Evolutionary conservation across 2,888 invertebrate species (phyloP).

Genomic region (Tetragonisca angustula): DNA sequence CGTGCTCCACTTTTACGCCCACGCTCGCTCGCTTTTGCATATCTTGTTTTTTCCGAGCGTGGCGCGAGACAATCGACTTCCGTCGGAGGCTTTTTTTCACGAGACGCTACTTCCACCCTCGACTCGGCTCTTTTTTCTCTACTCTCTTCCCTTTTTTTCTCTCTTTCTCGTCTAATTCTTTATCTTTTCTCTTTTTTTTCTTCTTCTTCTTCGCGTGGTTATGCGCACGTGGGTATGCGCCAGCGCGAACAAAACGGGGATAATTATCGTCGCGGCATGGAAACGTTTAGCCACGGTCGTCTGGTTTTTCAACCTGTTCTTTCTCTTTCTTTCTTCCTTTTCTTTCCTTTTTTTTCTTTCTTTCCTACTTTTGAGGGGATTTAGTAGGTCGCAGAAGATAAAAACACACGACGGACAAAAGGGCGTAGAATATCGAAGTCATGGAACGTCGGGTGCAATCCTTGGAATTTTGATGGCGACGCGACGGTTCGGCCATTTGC

Average conservation of each 20-base stretch:
- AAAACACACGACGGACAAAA: not conserved
- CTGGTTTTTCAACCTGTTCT: not conserved
- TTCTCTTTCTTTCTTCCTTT: not conserved
- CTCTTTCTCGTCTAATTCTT: not conserved
- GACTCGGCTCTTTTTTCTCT: not conserved
- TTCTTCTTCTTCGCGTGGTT: too few species aligned
- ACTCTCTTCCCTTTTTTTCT: too few species aligned
- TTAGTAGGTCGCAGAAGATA: not conserved
- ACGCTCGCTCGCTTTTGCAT: conserved; percentile 9
- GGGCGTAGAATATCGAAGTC: not conserved
- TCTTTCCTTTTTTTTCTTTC: too few species aligned
- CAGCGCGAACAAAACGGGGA: conserved; percentile 27
- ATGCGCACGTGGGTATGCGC: not conserved
- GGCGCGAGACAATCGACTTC: conserved; percentile 48
- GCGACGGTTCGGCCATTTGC: not conserved
- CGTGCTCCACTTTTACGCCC: conserved; percentile 2
- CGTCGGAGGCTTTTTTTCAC: conserved; percentile 23
- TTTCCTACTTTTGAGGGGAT: not conserved
- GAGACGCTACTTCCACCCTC: conserved; percentile 1
- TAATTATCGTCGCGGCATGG: conserved; percentile 46
- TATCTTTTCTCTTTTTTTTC: too few species aligned
- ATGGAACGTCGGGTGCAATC: too few species aligned
- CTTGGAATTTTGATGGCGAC: not conserved
- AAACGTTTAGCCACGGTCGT: conserved; percentile 35
- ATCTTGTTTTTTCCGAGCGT: conserved; percentile 26